A percentile compares a stretch with the other conserved stretches of the same genome.
These are phyloP conservation scores for Kryptolebias ocellatus DNA, from an alignment of 2,797 vertebrate species.

Conservation along the genomic window DNA sequence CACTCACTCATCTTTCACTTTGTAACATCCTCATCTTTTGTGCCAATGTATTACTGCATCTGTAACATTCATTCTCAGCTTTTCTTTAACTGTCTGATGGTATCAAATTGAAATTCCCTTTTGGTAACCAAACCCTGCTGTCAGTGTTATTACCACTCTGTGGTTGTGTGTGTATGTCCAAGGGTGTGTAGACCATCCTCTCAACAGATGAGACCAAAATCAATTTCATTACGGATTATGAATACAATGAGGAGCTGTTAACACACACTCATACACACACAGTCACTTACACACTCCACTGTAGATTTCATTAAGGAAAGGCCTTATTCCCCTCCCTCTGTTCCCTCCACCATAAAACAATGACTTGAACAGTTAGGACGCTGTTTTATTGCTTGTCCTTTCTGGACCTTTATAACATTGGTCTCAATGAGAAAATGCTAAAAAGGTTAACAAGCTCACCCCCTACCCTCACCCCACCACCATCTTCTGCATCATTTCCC, in stretches of 20 bases:
- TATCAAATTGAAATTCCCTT: slow-evolving; percentile 19
- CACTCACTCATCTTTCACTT: slow-evolving; percentile 12
- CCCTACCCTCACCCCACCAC: too few species aligned
- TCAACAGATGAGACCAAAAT: slow-evolving; percentile 70
- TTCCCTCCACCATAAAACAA: slow-evolving; percentile 51
- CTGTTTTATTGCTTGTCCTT: slow-evolving; percentile 49
- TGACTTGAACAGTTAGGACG: slow-evolving; percentile 55
- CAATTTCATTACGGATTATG: slow-evolving; percentile 72
- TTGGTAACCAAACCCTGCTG: slow-evolving; percentile 6
- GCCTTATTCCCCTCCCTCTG: slow-evolving; percentile 18
- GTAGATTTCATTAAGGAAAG: slow-evolving; percentile 65
- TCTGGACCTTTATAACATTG: slow-evolving; percentile 38
- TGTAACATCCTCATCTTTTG: background rate
- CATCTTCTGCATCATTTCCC: too few species aligned
- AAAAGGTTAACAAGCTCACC: slow-evolving; percentile 52
- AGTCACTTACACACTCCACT: slow-evolving; percentile 8
- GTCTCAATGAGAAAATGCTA: slow-evolving; percentile 50
- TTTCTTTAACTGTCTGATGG: background rate
- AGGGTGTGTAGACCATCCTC: slow-evolving; percentile 10
- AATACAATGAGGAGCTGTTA: slow-evolving; percentile 55
- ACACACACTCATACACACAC: slow-evolving; percentile 33
- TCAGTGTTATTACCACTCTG: slow-evolving; percentile 23
- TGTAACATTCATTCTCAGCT: background rate
- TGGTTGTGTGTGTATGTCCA: slow-evolving; percentile 1
- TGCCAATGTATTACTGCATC: background rate